These are phyloP conservation scores for Zeuzera pyrina DNA, from an alignment of 2,888 invertebrate genomes.

Conservation along the genomic window DNA sequence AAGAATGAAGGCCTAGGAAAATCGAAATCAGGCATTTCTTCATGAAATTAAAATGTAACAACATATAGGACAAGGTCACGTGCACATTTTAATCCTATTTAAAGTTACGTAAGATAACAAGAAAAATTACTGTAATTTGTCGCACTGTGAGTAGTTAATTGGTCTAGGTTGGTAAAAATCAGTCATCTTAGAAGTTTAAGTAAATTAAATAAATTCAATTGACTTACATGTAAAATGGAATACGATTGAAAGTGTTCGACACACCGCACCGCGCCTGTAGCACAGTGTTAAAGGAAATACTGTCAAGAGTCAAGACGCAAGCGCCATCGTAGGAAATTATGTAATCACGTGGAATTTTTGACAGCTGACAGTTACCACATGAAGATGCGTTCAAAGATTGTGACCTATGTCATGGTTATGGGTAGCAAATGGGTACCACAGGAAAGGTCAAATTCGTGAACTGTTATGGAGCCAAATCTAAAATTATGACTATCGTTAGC, in stretches of 20 bases:
- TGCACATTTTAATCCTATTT: constrained; percentile 61
- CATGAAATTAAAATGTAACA: too few species aligned
- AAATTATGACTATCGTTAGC: too few species aligned
- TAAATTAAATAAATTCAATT: constrained; percentile 8
- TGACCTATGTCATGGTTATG: too few species aligned
- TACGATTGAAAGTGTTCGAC: constrained; percentile 49
- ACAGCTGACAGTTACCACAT: constrained; percentile 13
- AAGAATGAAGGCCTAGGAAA: too few species aligned
- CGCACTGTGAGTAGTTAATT: too few species aligned
- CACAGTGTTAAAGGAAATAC: constrained; percentile 65
- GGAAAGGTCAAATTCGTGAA: too few species aligned
- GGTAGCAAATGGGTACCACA: too few species aligned
- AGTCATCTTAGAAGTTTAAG: not conserved
- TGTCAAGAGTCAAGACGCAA: constrained; percentile 35
- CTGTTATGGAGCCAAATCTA: too few species aligned
- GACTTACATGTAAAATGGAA: constrained; percentile 66
- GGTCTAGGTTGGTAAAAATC: not conserved
- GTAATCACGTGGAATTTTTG: constrained; percentile 51
- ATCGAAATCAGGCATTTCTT: too few species aligned
- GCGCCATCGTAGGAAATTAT: constrained; percentile 54
- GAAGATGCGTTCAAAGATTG: constrained; percentile 8
- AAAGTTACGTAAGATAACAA: constrained; percentile 60
- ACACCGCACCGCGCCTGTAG: constrained; percentile 61
- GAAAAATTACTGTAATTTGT: constrained; percentile 10
- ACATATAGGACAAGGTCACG: constrained; percentile 61